Conservation (phyloP, 2,888 invertebrate genomes). For the Ormia ochracea region DNA sequence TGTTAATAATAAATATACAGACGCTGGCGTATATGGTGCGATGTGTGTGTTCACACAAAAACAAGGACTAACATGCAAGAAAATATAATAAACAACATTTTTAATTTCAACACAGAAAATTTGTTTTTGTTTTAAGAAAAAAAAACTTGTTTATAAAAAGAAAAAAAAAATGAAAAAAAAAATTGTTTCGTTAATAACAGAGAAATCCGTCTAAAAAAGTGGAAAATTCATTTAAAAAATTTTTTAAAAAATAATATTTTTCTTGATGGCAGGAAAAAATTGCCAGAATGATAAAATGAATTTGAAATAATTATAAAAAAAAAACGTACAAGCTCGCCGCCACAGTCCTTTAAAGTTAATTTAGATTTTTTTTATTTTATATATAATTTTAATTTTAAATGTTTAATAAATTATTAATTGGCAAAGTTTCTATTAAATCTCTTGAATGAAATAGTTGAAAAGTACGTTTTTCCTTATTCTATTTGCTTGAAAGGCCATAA, state of each 20-base stretch:
- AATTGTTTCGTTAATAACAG: neutral
- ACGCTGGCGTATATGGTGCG: neutral
- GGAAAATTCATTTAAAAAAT: neutral
- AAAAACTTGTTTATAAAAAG: neutral
- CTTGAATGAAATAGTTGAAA: too few species aligned
- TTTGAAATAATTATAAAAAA: slow-evolving; percentile 26
- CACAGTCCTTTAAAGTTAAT: neutral
- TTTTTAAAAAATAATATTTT: too few species aligned
- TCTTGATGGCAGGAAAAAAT: neutral
- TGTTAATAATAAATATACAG: slow-evolving; percentile 38
- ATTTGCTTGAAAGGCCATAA: too few species aligned
- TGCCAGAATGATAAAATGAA: neutral
- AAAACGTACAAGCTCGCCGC: neutral
- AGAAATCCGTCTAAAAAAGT: neutral
- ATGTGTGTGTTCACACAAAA: neutral
- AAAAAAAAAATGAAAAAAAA: neutral
- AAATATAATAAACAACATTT: slow-evolving; percentile 7
- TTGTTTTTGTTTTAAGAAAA: neutral
- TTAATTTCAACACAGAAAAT: slow-evolving; percentile 17
- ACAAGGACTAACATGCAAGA: slow-evolving; percentile 9
- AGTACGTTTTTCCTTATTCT: too few species aligned
- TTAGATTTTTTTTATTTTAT: neutral
- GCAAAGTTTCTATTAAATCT: too few species aligned
- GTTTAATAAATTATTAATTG: too few species aligned
- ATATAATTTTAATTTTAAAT: too few species aligned